Base-by-base conservation (phyloP, 2,797 vertebrate genomes). In the Arremon aurantiirostris region DNA sequence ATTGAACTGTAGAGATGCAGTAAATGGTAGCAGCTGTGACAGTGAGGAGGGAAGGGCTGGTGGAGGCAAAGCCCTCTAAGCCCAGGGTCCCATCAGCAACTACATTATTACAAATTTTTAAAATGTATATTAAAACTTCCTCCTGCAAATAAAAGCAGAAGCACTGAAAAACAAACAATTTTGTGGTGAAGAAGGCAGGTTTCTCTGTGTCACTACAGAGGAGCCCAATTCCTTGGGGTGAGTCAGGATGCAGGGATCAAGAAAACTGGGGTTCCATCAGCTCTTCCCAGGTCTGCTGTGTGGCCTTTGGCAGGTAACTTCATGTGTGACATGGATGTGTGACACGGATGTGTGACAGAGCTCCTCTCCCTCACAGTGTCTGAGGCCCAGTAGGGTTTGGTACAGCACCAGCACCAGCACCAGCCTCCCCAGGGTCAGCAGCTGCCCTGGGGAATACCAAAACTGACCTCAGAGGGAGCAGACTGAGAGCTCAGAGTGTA, bases 371-470 rank as follows among this genome's bases (percentile, higher is more conserved):
- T 63, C 37, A 15, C 27, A 39, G 46, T 0, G 0, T 14, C 6
- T 23, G 53, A 41, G 12, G 37, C 63, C 65, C 70, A 3, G 20
- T 3, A 16, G 19, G 44, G 32, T 20, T 69, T 69, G 64, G 32
- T 49, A 12, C 24, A 49, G 24, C 77, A 47, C 26, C 60, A 65
- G 22, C n/a, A 47, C 26, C 60, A 65, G 18, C n/a, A 55, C 30
- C 63, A 68, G 44, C 53, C 53, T 49, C 44, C 30, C 30, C 53
- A 23, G 35, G 11, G 42, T 35, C 52, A 56, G 21, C 70, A 41
- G 37, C 50, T 47, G 64, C 55, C 0, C 0, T 12, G 22, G n/a
- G 2, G 2, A 60, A 46, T 4, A 9, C n/a, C 30, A 55, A 28
- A 12, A 30, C 39, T n/a, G 57, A 5, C 19, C 27, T 14, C 13